phyloP scores from a whole-genome alignment of 2,113 vertebrate species.

The Formicarius rufipectus region DNA sequence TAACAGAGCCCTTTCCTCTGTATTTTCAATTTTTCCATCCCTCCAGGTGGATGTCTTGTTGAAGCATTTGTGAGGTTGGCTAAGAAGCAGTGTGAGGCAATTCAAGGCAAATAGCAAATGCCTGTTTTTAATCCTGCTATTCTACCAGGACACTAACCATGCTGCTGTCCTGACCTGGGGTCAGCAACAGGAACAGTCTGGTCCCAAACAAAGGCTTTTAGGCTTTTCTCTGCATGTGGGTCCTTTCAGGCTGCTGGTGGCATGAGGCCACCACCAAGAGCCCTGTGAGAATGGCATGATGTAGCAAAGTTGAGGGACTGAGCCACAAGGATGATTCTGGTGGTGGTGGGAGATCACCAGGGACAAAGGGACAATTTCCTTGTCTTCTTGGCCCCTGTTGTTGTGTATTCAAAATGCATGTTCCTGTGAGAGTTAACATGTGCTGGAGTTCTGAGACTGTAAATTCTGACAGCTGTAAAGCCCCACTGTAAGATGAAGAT shows the following conservation, averaged over 20 bases:
- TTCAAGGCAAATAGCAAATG: neutral
- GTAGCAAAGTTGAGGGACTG: accelerated
- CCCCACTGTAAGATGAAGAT: neutral
- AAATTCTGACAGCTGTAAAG: constrained; percentile 14
- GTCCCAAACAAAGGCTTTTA: neutral
- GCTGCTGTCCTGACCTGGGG: neutral
- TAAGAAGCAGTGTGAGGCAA: neutral
- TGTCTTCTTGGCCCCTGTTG: neutral
- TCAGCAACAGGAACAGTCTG: constrained; percentile 2
- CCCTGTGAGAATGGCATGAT: neutral
- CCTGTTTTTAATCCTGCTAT: neutral
- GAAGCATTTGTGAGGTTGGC: neutral
- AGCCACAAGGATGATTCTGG: neutral
- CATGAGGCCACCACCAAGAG: neutral
- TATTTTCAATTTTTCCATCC: neutral
- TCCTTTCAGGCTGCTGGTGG: neutral
- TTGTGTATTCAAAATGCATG: neutral
- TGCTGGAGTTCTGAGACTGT: neutral
- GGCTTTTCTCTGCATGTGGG: neutral
- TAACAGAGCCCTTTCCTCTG: neutral
- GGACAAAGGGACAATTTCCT: neutral
- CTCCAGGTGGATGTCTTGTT: neutral
- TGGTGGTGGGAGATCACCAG: neutral
- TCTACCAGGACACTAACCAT: neutral
- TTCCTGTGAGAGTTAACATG: neutral